A percentile compares a stretch with the other conserved stretches of the same genome.
phyloP scores from a whole-genome alignment of 2,888 invertebrate genomes.

The Aphelenchoides bicaudatus region DNA sequence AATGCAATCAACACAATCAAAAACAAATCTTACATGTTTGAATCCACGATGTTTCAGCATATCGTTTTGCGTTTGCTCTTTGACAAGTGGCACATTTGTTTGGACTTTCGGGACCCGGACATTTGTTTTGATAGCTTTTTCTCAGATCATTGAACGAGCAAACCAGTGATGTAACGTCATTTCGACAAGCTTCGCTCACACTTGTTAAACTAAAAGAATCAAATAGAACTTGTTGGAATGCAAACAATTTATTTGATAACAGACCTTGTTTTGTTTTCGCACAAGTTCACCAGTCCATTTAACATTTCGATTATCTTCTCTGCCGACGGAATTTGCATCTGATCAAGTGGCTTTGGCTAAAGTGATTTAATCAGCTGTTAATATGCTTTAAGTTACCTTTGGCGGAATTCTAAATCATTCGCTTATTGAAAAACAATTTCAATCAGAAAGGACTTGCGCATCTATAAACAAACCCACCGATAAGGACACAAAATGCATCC shows the following conservation, averaged over 20 bases:
- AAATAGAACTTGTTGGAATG: not conserved
- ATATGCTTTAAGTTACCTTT: too few relatives aligned
- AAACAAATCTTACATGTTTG: conserved; percentile 37
- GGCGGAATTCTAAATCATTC: too few relatives aligned
- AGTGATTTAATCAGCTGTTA: too few relatives aligned
- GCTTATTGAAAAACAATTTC: too few relatives aligned
- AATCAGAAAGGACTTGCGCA: too few relatives aligned
- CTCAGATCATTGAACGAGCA: conserved; percentile 44
- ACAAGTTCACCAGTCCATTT: conserved; percentile 32
- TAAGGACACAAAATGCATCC: too few relatives aligned
- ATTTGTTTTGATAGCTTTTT: conserved; percentile 27
- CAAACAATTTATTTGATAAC: conserved; percentile 4
- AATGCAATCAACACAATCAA: not conserved
- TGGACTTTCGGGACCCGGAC: conserved; percentile 28
- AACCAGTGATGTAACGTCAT: conserved; percentile 46
- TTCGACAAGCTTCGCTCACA: conserved; percentile 38
- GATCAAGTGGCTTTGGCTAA: conserved; percentile 54
- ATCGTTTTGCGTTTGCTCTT: conserved; percentile 31
- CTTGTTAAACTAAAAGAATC: conserved; percentile 17
- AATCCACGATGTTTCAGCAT: conserved; percentile 46
- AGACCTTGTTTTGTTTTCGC: conserved; percentile 33
- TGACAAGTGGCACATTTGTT: conserved; percentile 46
- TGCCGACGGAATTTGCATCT: conserved; percentile 52
- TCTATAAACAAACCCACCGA: too few relatives aligned
- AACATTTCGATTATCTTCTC: conserved; percentile 37